These are phyloP conservation scores for Charadrius vociferus DNA, from an alignment of 2,113 vertebrate species.

Conservation along the genomic window DNA sequence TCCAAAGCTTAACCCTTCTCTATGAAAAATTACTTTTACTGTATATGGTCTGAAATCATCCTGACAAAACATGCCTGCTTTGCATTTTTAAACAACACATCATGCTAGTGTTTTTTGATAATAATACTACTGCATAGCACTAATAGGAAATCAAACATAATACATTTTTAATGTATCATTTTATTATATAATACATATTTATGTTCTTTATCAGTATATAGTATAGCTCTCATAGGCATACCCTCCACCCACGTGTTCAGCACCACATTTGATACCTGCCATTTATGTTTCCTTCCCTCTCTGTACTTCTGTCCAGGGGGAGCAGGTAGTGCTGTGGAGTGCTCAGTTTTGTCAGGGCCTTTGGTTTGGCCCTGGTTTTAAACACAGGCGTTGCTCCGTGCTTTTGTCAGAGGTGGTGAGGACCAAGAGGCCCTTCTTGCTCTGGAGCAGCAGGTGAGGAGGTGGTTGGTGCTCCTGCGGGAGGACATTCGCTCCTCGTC, in stretches of 20 bases:
- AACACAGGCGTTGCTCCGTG: fast-evolving
- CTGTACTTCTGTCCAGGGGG: background rate
- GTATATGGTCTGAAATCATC: background rate
- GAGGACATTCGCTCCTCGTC: background rate
- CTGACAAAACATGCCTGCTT: background rate
- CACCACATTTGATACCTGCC: background rate
- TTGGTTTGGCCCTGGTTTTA: background rate
- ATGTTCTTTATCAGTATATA: background rate
- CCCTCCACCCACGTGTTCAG: background rate
- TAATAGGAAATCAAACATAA: background rate
- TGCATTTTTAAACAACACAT: background rate
- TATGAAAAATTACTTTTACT: background rate
- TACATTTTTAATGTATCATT: background rate
- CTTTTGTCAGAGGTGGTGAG: background rate
- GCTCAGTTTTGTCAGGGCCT: background rate
- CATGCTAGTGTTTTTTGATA: background rate
- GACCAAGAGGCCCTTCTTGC: background rate
- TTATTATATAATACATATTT: background rate
- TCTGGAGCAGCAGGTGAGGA: background rate
- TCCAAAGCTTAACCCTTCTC: background rate
- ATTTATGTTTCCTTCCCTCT: background rate
- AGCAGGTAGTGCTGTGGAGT: background rate
- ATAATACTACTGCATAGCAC: background rate
- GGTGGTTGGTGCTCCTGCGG: fast-evolving
- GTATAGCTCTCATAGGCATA: background rate